phyloP scores from a whole-genome alignment of 2,113 vertebrate genomes.

The Columbina picui region DNA sequence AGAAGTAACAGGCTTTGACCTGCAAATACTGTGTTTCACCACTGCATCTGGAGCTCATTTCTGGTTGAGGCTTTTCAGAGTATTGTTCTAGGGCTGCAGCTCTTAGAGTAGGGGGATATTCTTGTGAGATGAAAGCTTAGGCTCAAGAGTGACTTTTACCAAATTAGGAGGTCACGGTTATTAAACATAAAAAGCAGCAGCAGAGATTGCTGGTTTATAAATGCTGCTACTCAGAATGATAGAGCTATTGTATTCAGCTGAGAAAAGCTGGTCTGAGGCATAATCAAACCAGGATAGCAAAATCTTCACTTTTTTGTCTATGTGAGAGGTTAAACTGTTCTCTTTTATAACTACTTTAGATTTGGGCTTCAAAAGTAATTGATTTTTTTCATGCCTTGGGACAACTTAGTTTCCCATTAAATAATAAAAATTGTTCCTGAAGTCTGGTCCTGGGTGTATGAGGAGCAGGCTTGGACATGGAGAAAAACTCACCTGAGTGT shows the following conservation, averaged over 20 bases:
- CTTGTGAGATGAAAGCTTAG: slow-evolving; percentile 34
- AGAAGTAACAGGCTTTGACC: slow-evolving; percentile 32
- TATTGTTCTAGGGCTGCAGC: background rate
- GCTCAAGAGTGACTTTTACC: slow-evolving; percentile 7
- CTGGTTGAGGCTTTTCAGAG: slow-evolving; percentile 20
- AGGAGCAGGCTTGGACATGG: background rate
- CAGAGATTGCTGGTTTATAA: background rate
- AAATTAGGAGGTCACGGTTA: background rate
- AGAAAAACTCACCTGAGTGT: background rate
- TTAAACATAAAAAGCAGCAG: slow-evolving; percentile 32
- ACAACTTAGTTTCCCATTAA: background rate
- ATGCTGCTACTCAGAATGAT: background rate
- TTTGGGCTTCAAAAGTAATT: background rate
- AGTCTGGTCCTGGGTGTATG: background rate
- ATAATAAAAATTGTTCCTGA: background rate
- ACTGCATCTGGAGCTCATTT: slow-evolving; percentile 50
- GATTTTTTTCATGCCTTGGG: background rate
- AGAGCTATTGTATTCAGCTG: slow-evolving; percentile 4
- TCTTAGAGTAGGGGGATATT: slow-evolving; percentile 6
- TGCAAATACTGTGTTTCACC: slow-evolving; percentile 35
- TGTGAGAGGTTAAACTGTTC: background rate
- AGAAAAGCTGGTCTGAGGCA: background rate
- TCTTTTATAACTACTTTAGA: background rate
- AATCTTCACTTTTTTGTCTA: background rate
- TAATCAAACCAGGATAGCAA: background rate